Percentiles rank a stretch among this genome's conserved stretches.
Evolutionary conservation across 2,888 invertebrate genomes (phyloP).

Genomic region (Hypomecis punctinalis): DNA sequence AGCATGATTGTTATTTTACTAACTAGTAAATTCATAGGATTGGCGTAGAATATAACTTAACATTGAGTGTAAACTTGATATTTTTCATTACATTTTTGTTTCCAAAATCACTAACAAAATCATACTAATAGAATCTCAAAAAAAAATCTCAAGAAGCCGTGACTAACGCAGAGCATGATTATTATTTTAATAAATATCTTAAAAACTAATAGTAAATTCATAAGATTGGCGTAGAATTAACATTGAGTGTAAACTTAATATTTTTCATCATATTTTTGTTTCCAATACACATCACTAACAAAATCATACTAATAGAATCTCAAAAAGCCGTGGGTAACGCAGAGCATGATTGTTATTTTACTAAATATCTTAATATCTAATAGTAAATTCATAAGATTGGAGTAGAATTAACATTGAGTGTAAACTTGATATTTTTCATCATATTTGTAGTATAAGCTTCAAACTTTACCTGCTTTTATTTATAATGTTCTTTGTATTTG

Average conservation of each 20-base stretch:
- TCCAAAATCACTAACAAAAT: constrained; percentile 13
- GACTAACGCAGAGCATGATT: constrained; percentile 1
- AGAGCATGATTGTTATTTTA: constrained; percentile 1
- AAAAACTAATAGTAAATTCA: neutral
- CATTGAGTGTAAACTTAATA: too few species aligned
- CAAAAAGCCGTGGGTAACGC: neutral
- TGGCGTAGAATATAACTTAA: too few species aligned
- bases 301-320: neutral
- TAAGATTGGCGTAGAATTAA: neutral
- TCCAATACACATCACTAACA: constrained; percentile 13
- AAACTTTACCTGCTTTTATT: neutral
- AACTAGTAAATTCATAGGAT: neutral
- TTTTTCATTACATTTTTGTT: neutral
- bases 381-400: neutral
- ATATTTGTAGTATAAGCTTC: too few species aligned
- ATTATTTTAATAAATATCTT: neutral
- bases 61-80: too few species aligned
- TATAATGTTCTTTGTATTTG: neutral
- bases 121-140: neutral
- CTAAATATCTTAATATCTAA: too few species aligned
- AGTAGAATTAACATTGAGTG: too few species aligned
- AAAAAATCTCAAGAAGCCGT: neutral
- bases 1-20: constrained; percentile 4
- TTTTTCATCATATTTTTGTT: neutral
- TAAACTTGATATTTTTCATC: too few species aligned